Evolutionary conservation across 2,113 vertebrate genomes (phyloP).

Genomic region (Ondatra zibethicus): DNA sequence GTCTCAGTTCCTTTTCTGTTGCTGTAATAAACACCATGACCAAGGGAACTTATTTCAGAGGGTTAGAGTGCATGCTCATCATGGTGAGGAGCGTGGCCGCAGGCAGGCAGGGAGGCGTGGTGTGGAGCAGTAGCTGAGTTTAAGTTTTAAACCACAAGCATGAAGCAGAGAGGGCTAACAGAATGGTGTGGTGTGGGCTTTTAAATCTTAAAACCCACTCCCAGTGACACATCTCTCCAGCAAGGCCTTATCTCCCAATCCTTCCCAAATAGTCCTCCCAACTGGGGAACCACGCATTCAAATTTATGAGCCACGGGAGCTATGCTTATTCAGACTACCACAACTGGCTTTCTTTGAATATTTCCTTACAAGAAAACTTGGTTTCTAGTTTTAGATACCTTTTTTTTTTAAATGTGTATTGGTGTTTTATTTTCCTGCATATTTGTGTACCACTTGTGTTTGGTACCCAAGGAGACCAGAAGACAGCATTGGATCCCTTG

Average conservation of each 20-base stretch:
- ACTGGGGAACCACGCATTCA: neutral
- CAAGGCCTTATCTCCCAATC: neutral
- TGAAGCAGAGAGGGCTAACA: neutral
- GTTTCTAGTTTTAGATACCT: neutral
- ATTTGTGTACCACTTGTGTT: neutral
- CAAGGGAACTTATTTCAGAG: too few species aligned
- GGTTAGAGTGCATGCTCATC: neutral
- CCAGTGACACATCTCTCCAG: neutral
- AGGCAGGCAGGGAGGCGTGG: neutral
- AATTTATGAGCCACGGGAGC: neutral
- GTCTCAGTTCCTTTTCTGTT: neutral
- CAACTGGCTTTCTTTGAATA: constrained; percentile 25
- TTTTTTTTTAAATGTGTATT: neutral
- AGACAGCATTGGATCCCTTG: neutral
- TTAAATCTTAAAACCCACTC: neutral
- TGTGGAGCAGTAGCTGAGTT: neutral
- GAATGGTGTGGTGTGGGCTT: neutral
- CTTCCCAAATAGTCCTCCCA: neutral
- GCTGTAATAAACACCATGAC: neutral
- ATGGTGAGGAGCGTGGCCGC: neutral
- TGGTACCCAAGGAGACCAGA: neutral
- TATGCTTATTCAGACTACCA: neutral
- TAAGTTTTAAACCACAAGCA: neutral
- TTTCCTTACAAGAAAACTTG: neutral
- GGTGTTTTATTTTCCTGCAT: neutral